Evolutionary conservation across 2,888 invertebrate genomes (phyloP), one percentile per base, ranked within the genome.

Genomic region (Andrena flavipes): DNA sequence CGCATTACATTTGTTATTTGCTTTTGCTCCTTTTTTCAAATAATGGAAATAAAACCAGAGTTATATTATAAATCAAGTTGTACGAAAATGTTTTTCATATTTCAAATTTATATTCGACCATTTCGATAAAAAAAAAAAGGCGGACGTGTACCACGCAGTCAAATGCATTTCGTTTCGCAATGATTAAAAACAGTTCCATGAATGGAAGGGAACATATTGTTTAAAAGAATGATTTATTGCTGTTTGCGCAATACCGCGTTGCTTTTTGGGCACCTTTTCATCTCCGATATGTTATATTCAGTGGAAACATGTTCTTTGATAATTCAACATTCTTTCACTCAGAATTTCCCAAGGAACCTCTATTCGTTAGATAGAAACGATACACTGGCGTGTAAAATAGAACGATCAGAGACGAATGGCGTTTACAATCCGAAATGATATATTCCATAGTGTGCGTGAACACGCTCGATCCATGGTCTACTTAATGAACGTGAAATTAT

Each of bases 401-500:
- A 29, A 10, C 16, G 26, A 59, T 80, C 16, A 30, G 23, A 48
- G 13, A 59, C 20, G 29, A 20, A 60, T 49, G 16, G 20, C 68
- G 54, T 76, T 81, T 72, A 64, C 76, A 35, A 54, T 16, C 26
- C 6, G 72, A 59, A 64, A 60, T 48, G 26, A 48, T 51, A 51
- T 35, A 42, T 63, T 59, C 51, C 54, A 35, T 29, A 51, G 63
- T 42, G 80, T 0, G 20, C 62, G 26, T 51, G 48, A 42, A 49
- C 35, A 20, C 63, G 30, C 3, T 48, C 30, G 64, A 51, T 71
- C 42, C 64, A 56, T 70, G 33, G 29, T 42, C 67, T 26, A 69
- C 84, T 77, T 88, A 84, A 89, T 89, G 85, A 87, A 89, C 80
- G 82, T 65, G 84, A 79, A 89, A 89, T 90, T 87, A 90, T 88